These are phyloP conservation scores for Zoanthus sociatus DNA, from an alignment of 92 coral and sea anemone species.

Conservation along the genomic window DNA sequence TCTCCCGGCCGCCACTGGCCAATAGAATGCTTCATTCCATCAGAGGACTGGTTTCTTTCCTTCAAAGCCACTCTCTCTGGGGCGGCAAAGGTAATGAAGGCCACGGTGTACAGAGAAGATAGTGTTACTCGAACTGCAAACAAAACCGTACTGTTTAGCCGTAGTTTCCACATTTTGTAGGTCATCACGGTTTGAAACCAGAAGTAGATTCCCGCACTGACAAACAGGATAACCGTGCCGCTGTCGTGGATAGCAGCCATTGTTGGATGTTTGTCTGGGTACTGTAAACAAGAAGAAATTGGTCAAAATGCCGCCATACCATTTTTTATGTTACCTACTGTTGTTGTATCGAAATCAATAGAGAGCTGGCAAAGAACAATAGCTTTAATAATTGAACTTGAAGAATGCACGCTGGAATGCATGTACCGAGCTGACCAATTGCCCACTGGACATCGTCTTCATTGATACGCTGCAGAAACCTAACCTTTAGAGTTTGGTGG, in stretches of 20 bases:
- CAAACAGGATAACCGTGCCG: slow-evolving; percentile 18
- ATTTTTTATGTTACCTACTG: no score
- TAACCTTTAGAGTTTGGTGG: no score
- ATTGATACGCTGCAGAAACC: no score
- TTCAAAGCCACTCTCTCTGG: slow-evolving; percentile 33
- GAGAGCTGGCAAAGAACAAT: no score
- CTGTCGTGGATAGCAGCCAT: slow-evolving; percentile 39
- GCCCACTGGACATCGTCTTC: no score
- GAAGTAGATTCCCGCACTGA: slow-evolving; percentile 41
- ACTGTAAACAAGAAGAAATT: not conserved
- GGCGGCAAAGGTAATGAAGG: slow-evolving; percentile 28
- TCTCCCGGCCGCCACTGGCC: slow-evolving; percentile 47
- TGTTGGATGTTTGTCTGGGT: slow-evolving; percentile 31
- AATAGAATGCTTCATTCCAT: slow-evolving; percentile 31
- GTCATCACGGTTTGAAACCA: slow-evolving; percentile 42
- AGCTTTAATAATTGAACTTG: no score
- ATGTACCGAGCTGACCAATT: no score
- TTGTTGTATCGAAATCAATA: no score
- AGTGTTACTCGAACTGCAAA: slow-evolving; percentile 24
- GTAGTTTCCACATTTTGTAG: slow-evolving; percentile 32
- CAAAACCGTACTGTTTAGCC: slow-evolving; percentile 22
- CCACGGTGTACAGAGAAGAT: slow-evolving; percentile 36
- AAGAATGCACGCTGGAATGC: no score
- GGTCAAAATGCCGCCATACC: no score
- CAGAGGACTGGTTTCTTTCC: slow-evolving; percentile 30